Evolutionary conservation across 1,140 invertebrate genomes (phyloP).

Genomic region (Paraescarpia echinospica): DNA sequence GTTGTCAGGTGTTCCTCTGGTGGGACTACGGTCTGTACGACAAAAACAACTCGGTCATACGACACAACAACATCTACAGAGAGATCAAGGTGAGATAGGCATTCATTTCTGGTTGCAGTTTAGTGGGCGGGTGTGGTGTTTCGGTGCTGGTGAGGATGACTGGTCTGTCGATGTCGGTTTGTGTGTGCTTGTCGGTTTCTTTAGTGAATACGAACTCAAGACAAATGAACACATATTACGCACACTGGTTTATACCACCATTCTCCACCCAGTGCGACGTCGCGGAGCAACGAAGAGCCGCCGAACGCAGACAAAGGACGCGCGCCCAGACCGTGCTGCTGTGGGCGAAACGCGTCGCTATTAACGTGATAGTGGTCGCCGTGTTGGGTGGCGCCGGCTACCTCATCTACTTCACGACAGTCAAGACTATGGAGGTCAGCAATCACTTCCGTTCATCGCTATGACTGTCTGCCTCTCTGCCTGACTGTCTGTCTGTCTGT

Average conservation of each 20-base stretch:
- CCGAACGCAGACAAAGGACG: slow-evolving; percentile 62
- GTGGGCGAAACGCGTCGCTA: slow-evolving; percentile 66
- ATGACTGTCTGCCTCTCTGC: no score
- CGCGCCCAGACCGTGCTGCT: slow-evolving; percentile 60
- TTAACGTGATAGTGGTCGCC: slow-evolving; percentile 70
- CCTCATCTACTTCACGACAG: slow-evolving; percentile 71
- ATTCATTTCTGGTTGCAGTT: neutral
- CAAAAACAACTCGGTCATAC: slow-evolving; percentile 73
- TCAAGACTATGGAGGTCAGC: slow-evolving; percentile 11
- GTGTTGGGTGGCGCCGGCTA: slow-evolving; percentile 66
- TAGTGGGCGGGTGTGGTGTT: no score
- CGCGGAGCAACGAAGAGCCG: neutral
- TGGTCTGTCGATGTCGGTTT: no score
- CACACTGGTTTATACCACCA: neutral
- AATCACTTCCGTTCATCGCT: neutral
- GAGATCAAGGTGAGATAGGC: neutral
- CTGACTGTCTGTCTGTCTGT: no score
- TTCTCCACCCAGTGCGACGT: neutral
- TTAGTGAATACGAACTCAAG: no score
- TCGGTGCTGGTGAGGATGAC: no score
- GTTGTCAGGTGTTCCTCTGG: slow-evolving; percentile 79
- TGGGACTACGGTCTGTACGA: slow-evolving; percentile 89
- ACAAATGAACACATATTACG: no score
- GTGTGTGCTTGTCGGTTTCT: no score
- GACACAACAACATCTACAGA: slow-evolving; percentile 64